phyloP scores from a whole-genome alignment of 1,140 invertebrate genomes.

The Reticulitermes speratus region DNA sequence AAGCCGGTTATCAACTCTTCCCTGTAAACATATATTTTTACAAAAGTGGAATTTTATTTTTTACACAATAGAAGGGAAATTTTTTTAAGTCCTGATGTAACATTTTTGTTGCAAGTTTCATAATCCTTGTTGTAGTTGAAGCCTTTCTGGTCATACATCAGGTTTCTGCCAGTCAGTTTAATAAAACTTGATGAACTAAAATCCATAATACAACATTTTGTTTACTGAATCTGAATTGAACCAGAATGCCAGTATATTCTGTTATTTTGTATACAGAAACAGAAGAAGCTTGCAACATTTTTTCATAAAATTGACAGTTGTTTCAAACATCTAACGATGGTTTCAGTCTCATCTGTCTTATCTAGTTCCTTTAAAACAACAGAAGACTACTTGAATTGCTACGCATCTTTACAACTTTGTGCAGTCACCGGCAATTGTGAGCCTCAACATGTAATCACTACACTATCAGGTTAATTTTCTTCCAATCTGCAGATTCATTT shows the following conservation, averaged over 20 bases:
- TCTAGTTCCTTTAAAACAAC: too few species aligned
- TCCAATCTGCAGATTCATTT: background rate
- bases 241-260: too few species aligned
- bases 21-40: conserved; percentile 1
- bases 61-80: background rate
- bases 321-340: too few species aligned
- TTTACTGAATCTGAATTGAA: too few species aligned
- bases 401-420: too few species aligned
- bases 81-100: background rate
- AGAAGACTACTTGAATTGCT: too few species aligned
- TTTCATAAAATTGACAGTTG: too few species aligned
- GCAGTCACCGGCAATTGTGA: background rate
- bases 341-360: too few species aligned
- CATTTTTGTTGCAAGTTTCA: background rate
- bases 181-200: background rate
- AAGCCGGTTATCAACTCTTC: background rate
- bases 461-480: background rate
- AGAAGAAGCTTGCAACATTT: too few species aligned
- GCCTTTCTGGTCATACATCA: background rate
- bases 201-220: background rate
- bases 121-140: background rate
- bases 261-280: too few species aligned
- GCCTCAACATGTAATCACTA: background rate
- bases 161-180: background rate
- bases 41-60: background rate